A percentile compares a stretch with the other conserved stretches of the same genome.
Conservation (phyloP, 92 coral and sea anemone species). For the Palythoa heliodiscus region DNA sequence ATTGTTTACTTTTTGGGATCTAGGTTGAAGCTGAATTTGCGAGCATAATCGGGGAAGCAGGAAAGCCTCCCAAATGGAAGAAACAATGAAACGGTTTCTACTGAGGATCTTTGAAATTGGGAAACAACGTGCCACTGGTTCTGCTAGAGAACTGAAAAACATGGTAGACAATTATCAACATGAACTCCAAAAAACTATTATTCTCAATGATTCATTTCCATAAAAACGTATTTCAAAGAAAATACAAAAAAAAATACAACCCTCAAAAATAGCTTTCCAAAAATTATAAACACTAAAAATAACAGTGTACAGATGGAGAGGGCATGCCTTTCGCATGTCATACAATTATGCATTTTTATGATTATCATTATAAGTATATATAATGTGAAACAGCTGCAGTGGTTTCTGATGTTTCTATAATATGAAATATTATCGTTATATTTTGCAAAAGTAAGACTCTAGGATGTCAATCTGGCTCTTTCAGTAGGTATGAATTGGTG, state of each 20-base stretch:
- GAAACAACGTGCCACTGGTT: background rate
- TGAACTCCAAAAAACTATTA: background rate
- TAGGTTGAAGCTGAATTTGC: conserved; percentile 1
- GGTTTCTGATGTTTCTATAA: conserved; percentile 19
- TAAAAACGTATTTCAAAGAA: background rate
- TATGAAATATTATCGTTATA: background rate
- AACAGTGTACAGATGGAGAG: background rate
- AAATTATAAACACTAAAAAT: conserved; percentile 5
- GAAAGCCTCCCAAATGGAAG: conserved; percentile 7
- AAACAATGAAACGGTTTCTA: background rate
- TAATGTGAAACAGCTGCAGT: background rate
- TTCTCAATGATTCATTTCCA: background rate
- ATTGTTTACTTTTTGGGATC: background rate
- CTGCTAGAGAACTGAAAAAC: conserved; percentile 2
- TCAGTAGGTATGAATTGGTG: background rate
- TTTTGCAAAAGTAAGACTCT: background rate
- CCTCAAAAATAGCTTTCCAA: conserved; percentile 9
- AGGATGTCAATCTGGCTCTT: background rate
- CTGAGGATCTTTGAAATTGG: background rate
- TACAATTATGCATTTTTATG: background rate
- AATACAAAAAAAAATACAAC: background rate
- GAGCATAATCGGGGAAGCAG: conserved; percentile 2
- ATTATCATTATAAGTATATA: background rate
- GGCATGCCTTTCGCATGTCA: background rate
- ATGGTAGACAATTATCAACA: background rate